These are phyloP conservation scores for Lasioglossum calceatum DNA, from an alignment of 2,888 invertebrate species.

Conservation along the genomic window DNA sequence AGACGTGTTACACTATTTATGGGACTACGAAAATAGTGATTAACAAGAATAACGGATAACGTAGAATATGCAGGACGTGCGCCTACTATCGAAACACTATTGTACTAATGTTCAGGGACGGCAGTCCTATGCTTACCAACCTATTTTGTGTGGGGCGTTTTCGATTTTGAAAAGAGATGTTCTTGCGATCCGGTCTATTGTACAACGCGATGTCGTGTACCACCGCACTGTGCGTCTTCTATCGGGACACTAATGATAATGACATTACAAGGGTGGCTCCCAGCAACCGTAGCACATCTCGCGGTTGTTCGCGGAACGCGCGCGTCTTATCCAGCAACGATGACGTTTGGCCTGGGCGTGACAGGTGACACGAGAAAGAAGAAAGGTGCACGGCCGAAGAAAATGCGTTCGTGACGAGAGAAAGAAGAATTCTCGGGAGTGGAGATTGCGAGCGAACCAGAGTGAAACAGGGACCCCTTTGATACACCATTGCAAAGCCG, in stretches of 20 bases:
- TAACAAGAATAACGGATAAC: background rate
- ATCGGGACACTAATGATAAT: background rate
- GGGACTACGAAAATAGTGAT: background rate
- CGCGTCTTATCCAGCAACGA: conserved; percentile 46
- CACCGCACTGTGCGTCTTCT: background rate
- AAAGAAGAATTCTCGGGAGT: conserved; percentile 56
- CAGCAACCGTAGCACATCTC: conserved; percentile 5
- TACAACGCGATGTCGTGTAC: background rate
- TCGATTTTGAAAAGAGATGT: no score
- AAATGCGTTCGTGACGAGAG: conserved; percentile 44
- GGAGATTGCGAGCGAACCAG: conserved; percentile 63
- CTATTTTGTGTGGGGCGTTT: no score
- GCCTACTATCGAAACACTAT: background rate
- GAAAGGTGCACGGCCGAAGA: conserved; percentile 37
- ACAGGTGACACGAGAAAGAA: conserved; percentile 55
- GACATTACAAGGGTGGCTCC: background rate
- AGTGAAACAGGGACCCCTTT: conserved; percentile 73
- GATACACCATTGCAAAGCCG: conserved; percentile 77
- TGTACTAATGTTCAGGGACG: no score
- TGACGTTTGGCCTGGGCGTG: conserved; percentile 60
- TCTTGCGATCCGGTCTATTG: no score
- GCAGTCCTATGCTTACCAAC: background rate
- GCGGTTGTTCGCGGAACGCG: conserved; percentile 29
- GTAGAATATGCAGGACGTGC: background rate
- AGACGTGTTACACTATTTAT: background rate